phyloP scores from a whole-genome alignment of 2,888 invertebrate species.

The Eupithecia vulgata region DNA sequence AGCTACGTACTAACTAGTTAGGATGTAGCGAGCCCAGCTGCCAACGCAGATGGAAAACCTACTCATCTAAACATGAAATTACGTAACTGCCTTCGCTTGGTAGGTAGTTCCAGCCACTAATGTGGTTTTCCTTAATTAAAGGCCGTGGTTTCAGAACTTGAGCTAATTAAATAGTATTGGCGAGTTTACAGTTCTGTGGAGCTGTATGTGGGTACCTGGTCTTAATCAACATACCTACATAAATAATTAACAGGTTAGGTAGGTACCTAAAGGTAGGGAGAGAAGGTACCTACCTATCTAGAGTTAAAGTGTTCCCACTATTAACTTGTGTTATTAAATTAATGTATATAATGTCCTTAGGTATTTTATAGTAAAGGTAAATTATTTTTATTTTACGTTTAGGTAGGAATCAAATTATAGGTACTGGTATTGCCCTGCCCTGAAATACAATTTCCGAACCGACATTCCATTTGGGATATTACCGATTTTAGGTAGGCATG shows the following conservation, averaged over 20 bases:
- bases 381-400: too few species aligned
- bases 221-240: too few species aligned
- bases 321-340: too few species aligned
- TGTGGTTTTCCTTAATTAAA: neutral
- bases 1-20: slow-evolving; percentile 21
- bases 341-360: too few species aligned
- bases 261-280: too few species aligned
- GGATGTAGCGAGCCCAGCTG: slow-evolving; percentile 11
- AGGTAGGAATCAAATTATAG: too few species aligned
- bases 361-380: too few species aligned
- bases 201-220: neutral
- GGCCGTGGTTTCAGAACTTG: neutral
- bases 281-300: too few species aligned
- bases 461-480: neutral
- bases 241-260: too few species aligned
- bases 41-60: neutral
- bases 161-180: neutral
- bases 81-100: slow-evolving; percentile 34
- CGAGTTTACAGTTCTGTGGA: neutral
- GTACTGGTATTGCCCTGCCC: too few species aligned
- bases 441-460: too few species aligned
- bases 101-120: neutral
- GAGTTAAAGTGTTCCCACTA: too few species aligned
- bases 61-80: slow-evolving; percentile 30
- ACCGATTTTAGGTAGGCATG: neutral